These are phyloP conservation scores for Punctoribates punctum DNA, from an alignment of 2,888 invertebrate species.

Conservation along the genomic window DNA sequence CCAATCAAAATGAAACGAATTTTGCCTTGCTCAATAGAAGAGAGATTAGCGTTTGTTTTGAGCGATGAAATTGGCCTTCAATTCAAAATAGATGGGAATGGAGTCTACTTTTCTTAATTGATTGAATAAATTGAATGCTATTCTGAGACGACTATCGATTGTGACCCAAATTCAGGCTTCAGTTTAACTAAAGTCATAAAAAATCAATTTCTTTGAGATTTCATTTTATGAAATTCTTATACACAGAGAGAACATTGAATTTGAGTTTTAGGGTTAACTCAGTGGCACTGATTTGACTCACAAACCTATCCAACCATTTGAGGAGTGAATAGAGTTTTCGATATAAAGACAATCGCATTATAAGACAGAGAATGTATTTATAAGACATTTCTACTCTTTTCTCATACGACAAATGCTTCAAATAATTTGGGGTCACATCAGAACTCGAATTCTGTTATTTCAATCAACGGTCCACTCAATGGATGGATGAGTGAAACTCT, in stretches of 20 bases:
- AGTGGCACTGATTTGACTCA: not conserved
- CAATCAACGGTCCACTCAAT: not conserved
- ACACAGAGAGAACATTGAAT: not conserved
- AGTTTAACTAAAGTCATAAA: not conserved
- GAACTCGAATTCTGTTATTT: not conserved
- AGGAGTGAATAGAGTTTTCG: not conserved
- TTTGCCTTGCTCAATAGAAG: too few relatives aligned
- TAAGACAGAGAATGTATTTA: too few relatives aligned
- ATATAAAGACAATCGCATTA: not conserved
- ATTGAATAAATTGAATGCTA: not conserved
- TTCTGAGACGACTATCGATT: not conserved
- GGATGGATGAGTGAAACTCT: not conserved
- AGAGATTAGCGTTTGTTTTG: not conserved
- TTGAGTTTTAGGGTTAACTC: not conserved
- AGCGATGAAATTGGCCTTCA: not conserved
- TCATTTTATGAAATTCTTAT: not conserved
- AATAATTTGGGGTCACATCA: constrained; percentile 5
- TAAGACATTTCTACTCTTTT: not conserved
- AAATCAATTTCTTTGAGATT: not conserved
- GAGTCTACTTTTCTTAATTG: constrained; percentile 1
- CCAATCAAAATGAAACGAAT: too few relatives aligned
- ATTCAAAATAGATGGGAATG: not conserved
- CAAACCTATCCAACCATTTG: not conserved
- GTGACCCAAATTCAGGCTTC: not conserved
- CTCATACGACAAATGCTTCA: not conserved